Evolutionary conservation across 2,888 invertebrate genomes (phyloP), one percentile per base, ranked within the genome.

Genomic region (Nomada fabriciana): DNA sequence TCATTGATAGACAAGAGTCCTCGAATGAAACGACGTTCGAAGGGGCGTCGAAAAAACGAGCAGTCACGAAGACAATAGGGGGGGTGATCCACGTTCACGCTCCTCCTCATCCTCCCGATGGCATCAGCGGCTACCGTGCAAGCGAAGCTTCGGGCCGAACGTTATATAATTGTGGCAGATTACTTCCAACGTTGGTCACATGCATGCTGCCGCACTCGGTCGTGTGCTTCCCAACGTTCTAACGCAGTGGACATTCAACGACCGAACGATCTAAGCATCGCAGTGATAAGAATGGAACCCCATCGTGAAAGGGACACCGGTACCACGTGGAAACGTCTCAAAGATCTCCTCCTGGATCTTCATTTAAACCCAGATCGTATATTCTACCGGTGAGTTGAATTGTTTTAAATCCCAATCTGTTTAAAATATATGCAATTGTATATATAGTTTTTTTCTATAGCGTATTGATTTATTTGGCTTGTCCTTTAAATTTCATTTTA

Each of bases 321-420:
- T 18, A 53, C 74, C 76, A 73, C 83, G 76, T 91, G 91, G 91
- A 86, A 71, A 15, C 82, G 80, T 15, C 67, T 82, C 67, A 90
- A 86, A 76, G 84, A 86, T 52, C 73, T 86, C 2, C 65, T 89
- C 25, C 71, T 86, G 2, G 80, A 89, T 65, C 76, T 89, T 50
- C 86, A 89, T 63, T 69, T 86, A n/a, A 86, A 91, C 63, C 71
- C 80, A 52, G 90, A 91, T 73, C 80, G 82, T 61, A 86, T 91
- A 69, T 91, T 91, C 81, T 88, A 91, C 63, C 85, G 85, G 91
- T 91, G 78, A 91, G 91, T 89, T 25, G 15, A 20, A 5, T 15
- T 11, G 20, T 18, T 25, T n/a, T n/a, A n/a, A 2, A 2, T 23
- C 11, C 10, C 15, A 9, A 29, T 36, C 0, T 36, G 36, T 36